Evolutionary conservation across 2,113 vertebrate species (phyloP), one percentile per base, ranked within the genome.

Genomic region (Vulpes lagopus): DNA sequence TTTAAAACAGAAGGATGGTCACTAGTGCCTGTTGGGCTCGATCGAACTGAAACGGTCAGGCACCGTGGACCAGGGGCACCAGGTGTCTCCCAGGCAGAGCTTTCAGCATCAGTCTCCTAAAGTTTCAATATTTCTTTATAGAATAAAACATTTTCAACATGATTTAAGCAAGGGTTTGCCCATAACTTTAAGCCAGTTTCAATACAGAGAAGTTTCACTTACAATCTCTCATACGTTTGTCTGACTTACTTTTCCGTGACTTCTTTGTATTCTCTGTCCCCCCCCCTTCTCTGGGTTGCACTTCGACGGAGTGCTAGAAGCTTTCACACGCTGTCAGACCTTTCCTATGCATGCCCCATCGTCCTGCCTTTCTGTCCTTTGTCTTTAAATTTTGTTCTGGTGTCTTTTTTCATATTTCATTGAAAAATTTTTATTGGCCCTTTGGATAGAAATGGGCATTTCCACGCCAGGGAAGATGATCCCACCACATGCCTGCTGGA

Each of bases 261-360:
- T 20, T 2, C 35, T 9, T 60, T 60, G 55, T 25, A 1, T 59
- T 27, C 38, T 38, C n/a, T 73, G 0, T 30, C 49, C 1, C 15
- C 1, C 15, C 23, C 2, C 43, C 20, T 57, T 25, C 43, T 4
- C 2, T 10, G 35, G 1, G 22, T 1, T 8, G 12, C 23, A 23
- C 32, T 43, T 27, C 38, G 5, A 9, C 0, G 12, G 60, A 1
- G 19, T 11, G 14, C 0, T 4, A 8, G 38, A 11, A n/a, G 67
- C 57, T 62, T 23, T 16, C 25, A 43, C 3, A 3, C 2, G 1
- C 9, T 16, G 1, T 23, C 64, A 6, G 0, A 0, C 22, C 17
- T n/a, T 32, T 12, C 11, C 35, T 19, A 0, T 0, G 6, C 3
- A 1, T 4, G 27, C 11, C 60, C 3, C 2, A 1, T 5, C 3